phyloP scores from a whole-genome alignment of 2,888 invertebrate genomes.

The Cataglyphis rosenhaueri region DNA sequence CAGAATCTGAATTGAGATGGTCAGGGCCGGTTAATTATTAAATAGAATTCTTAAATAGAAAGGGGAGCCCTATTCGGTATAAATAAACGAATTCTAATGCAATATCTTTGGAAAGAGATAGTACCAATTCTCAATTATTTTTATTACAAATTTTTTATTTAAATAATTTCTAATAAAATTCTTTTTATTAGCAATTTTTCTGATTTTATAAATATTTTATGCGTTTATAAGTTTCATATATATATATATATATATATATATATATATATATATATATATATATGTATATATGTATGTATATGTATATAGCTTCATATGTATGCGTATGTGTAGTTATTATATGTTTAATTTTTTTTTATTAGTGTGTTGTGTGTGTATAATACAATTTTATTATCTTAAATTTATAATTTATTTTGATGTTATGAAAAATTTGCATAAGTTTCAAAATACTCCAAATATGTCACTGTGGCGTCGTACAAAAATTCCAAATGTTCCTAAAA shows the following conservation, averaged over 20 bases:
- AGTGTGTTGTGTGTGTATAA: not conserved
- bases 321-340: not conserved
- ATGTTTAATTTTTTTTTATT: not conserved
- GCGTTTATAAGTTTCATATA: too few species aligned
- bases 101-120: not conserved
- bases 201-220: too few species aligned
- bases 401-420: conserved; percentile 18
- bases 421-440: conserved; percentile 82
- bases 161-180: too few species aligned
- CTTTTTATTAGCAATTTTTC: too few species aligned
- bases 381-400: not conserved
- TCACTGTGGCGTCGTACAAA: conserved; percentile 82
- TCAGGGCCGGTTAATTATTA: not conserved
- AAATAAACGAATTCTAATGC: not conserved
- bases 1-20: not conserved
- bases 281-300: not conserved
- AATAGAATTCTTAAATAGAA: not conserved
- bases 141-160: too few species aligned
- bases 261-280: too few species aligned
- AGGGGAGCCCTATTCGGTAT: not conserved
- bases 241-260: too few species aligned
- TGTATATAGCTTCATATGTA: not conserved
- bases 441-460: conserved; percentile 82
- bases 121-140: not conserved
- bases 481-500: conserved; percentile 84